Base-by-base conservation (phyloP, 1,140 invertebrate genomes). In the Drosophila nigrodunni region DNA sequence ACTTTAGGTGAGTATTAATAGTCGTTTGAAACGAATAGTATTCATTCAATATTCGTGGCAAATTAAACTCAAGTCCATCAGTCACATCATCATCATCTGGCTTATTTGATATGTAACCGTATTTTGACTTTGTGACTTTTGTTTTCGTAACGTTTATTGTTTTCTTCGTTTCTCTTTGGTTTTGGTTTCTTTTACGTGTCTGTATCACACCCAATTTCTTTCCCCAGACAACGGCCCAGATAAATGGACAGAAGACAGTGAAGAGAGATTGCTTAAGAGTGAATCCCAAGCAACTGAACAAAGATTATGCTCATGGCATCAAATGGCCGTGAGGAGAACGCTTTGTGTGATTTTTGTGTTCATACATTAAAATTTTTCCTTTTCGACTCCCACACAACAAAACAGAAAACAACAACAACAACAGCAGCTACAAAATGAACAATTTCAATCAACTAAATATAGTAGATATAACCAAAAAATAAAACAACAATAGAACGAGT, bases 221-320 rank as follows among this genome's bases (percentile, higher is more conserved):
- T 90, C 52, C 72, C 66, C 49, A 92, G 91, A 92, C 91, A 92
- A 92, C 82, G 91, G 91, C 91, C 91, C 88, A 92, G 91, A 89
- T 92, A 92, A 92, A 78, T 90, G 90, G 91, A 92, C 90, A 72
- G 67, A 44, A 67, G 55, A 69, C 30, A 41, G 60, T 43, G 35
- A 62, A 50, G 46, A 39, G 13, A 60, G 39, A 59, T 34, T 55
- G 64, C 25, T 34, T 55, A 15, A 65, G 50, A 50, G 35, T 46
- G 30, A 88, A 82, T 83, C 74, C 47, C 80, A 89, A 89, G 85
- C 85, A 89, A 88, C 86, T 89, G 85, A 88, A 88, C 85, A 88
- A 88, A 89, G 78, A 88, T 71, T 70, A 83, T 78, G 78, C 81
- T 90, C 80, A 50, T 55, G 57, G 77, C 69, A n/a, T 21, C 64